Conservation (phyloP, 2,888 invertebrate genomes). For the Coecobrya sp. region DNA sequence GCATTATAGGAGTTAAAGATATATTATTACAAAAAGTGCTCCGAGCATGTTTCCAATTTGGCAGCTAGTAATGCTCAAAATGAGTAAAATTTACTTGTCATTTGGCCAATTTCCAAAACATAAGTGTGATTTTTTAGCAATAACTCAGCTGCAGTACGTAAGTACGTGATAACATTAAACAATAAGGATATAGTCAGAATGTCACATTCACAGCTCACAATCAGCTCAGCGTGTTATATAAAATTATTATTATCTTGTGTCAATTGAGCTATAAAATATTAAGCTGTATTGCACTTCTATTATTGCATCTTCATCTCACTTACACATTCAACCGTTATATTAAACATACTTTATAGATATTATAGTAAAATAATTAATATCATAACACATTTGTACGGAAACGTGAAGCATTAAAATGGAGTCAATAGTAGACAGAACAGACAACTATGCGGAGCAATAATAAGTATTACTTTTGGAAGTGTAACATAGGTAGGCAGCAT, state of each 20-base stretch:
- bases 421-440: constrained; percentile 49
- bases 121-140: constrained; percentile 23
- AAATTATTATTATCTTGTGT: constrained; percentile 24
- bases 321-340: constrained; percentile 55
- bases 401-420: constrained; percentile 50
- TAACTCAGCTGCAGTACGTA: constrained; percentile 70
- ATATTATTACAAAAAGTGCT: not conserved
- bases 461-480: constrained; percentile 49
- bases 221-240: constrained; percentile 70
- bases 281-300: constrained; percentile 66
- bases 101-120: constrained; percentile 55
- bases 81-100: constrained; percentile 46
- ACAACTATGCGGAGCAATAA: constrained; percentile 35
- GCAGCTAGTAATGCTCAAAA: constrained; percentile 53
- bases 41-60: not conserved
- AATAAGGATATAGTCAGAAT: constrained; percentile 29
- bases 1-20: not conserved
- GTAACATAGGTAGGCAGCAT: constrained; percentile 41
- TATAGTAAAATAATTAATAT: constrained; percentile 16
- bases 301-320: constrained; percentile 44
- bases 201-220: constrained; percentile 70
- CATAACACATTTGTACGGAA: constrained; percentile 22
- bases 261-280: constrained; percentile 44
- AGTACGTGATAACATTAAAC: constrained; percentile 21
- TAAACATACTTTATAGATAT: not conserved